These are phyloP conservation scores for Phalanger gymnotis DNA, from an alignment of 2,797 vertebrate species.

Conservation along the genomic window DNA sequence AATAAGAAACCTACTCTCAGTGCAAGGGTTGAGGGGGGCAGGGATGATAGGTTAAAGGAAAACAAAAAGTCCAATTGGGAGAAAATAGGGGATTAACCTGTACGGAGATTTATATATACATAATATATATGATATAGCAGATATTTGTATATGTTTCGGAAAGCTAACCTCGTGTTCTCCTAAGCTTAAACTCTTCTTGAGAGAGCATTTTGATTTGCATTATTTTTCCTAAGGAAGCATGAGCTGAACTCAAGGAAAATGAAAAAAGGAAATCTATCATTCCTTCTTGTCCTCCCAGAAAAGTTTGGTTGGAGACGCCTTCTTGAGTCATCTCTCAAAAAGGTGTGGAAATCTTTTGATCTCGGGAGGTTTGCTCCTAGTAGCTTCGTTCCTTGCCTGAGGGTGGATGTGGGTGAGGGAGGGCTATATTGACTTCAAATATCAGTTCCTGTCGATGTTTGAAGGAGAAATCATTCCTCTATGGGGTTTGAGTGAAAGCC, in stretches of 20 bases:
- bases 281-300: conserved; percentile 4
- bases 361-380: neutral
- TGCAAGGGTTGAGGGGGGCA: conserved; percentile 39
- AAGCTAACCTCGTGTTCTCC: conserved; percentile 73
- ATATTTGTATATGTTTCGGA: conserved; percentile 67
- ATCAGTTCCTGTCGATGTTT: neutral
- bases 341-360: neutral
- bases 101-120: conserved; percentile 76
- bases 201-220: conserved; percentile 59
- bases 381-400: neutral
- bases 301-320: conserved; percentile 7
- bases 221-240: conserved; percentile 60
- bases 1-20: neutral
- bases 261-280: neutral
- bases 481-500: neutral
- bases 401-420: neutral
- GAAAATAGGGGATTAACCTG: conserved; percentile 59
- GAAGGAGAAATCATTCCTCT: neutral
- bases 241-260: conserved; percentile 57
- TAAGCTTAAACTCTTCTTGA: conserved; percentile 23
- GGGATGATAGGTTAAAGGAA: conserved; percentile 42
- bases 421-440: neutral
- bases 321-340: neutral
- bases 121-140: conserved; percentile 63
- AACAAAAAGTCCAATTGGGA: conserved; percentile 58